phyloP scores from a whole-genome alignment of 2,888 invertebrate genomes.

The Drosophila hamatofila region DNA sequence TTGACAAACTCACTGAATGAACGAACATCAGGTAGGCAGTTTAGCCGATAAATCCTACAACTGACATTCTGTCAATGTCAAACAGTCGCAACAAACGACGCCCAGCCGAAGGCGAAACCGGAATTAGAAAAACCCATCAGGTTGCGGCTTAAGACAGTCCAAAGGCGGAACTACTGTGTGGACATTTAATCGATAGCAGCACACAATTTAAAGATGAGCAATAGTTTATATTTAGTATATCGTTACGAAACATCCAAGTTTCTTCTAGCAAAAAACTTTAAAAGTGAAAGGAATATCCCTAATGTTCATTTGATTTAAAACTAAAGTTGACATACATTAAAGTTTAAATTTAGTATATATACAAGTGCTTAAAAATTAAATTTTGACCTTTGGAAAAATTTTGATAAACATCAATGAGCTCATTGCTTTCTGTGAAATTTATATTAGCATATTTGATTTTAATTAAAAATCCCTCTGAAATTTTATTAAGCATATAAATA shows the following conservation, averaged over 20 bases:
- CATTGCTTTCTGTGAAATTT: too few species aligned
- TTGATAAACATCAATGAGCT: too few species aligned
- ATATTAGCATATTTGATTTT: too few species aligned
- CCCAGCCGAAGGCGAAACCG: constrained; percentile 14
- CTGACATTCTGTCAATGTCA: constrained; percentile 76
- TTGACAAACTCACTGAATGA: constrained; percentile 71
- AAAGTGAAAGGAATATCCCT: background rate
- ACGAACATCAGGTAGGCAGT: constrained; percentile 55
- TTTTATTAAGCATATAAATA: too few species aligned
- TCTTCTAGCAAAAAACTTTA: background rate
- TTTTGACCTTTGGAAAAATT: too few species aligned
- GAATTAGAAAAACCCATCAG: constrained; percentile 25
- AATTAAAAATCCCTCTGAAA: too few species aligned
- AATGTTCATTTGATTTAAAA: background rate
- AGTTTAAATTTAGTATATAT: too few species aligned
- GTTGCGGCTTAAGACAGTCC: constrained; percentile 24
- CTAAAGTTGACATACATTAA: too few species aligned
- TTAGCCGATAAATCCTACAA: constrained; percentile 56
- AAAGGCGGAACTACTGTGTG: background rate
- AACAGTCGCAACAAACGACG: constrained; percentile 26
- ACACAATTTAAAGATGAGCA: background rate
- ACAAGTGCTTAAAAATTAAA: too few species aligned
- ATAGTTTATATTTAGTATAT: too few species aligned
- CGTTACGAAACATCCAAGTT: background rate
- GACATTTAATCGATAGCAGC: background rate